phyloP scores from a whole-genome alignment of 92 coral and sea anemone genomes.

The Isaurus tuberculatus region DNA sequence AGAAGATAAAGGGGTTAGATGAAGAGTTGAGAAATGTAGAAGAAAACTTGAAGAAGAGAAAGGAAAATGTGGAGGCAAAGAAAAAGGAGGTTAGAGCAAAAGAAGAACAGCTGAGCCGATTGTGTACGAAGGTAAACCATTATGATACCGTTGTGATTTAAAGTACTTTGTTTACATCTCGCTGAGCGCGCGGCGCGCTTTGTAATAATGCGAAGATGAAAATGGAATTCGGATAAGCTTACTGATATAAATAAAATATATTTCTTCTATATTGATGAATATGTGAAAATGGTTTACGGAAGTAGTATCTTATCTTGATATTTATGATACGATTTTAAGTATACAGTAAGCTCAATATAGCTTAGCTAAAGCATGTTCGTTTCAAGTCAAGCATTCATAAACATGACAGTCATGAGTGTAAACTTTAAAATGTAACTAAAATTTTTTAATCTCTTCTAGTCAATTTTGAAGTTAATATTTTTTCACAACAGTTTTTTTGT shows the following conservation, averaged over 20 bases:
- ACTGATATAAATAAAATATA: not conserved
- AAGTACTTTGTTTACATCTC: not conserved
- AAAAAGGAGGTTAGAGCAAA: not conserved
- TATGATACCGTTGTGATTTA: not conserved
- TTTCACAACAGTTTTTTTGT: not conserved
- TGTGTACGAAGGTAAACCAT: not conserved
- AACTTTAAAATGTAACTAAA: not conserved
- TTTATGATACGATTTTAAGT: not conserved
- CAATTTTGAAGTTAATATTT: too few species aligned
- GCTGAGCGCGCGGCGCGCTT: not conserved
- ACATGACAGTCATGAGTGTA: not conserved
- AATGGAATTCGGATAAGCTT: not conserved
- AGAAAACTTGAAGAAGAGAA: constrained; percentile 21
- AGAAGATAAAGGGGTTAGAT: not conserved
- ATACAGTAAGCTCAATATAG: not conserved
- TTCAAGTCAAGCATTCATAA: not conserved
- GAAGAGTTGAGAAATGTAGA: not conserved
- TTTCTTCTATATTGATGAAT: not conserved
- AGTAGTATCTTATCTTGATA: too few species aligned
- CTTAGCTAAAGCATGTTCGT: not conserved
- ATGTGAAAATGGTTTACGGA: too few species aligned
- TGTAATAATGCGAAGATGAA: not conserved
- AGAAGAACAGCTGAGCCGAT: constrained; percentile 17
- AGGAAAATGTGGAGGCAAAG: not conserved
- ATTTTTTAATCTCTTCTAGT: not conserved